A percentile compares a stretch with the other conserved stretches of the same genome.
Evolutionary conservation across 2,888 invertebrate species (phyloP).

Genomic region (Cerastis rubricosa): DNA sequence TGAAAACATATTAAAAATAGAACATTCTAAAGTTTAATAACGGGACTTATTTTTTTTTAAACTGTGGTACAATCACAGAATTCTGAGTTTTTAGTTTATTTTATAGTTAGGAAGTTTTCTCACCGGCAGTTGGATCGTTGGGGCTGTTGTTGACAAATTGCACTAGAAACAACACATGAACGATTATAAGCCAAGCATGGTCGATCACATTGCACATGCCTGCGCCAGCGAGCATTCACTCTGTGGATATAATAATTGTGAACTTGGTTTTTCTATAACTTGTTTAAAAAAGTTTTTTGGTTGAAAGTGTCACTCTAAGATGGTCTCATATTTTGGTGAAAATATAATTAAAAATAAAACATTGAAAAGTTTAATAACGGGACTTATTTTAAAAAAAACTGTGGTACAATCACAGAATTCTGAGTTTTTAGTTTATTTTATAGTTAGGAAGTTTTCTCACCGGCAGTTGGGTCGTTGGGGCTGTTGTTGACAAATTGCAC

Average conservation of each 20-base stretch:
- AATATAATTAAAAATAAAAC: not conserved
- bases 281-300: not conserved
- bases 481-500: slow-evolving; percentile 36
- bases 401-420: not conserved
- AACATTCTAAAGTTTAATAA: not conserved
- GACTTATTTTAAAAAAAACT: not conserved
- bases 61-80: not conserved
- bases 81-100: not conserved
- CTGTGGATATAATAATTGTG: not conserved
- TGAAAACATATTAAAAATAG: not conserved
- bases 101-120: not conserved
- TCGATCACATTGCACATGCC: no score
- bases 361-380: not conserved
- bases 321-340: not conserved
- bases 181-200: slow-evolving; percentile 13
- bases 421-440: not conserved
- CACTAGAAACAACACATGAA: slow-evolving; percentile 25
- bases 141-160: slow-evolving; percentile 35
- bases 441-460: not conserved
- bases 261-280: not conserved
- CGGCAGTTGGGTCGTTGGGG: slow-evolving; percentile 8
- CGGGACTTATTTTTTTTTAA: not conserved
- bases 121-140: slow-evolving; percentile 1
- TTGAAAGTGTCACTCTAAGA: not conserved
- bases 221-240: not conserved